Base-by-base conservation (phyloP, 1,140 invertebrate genomes). In the Epicauta chinensis region DNA sequence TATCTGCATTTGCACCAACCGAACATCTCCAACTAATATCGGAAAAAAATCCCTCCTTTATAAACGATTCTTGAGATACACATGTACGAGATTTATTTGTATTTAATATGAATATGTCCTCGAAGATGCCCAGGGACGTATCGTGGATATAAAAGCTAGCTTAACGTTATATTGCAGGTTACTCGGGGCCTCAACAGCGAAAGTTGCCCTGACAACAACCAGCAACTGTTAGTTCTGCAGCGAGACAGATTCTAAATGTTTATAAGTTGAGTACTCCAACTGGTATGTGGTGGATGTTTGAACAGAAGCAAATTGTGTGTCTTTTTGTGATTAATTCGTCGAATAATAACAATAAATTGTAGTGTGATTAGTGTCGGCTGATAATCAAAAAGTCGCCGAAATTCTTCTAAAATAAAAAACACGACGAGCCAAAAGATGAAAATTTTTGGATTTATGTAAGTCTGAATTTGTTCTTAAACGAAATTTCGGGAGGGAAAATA, bases 161-260 rank as follows among this genome's bases (percentile, higher is more conserved):
- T 37, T 40, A 43, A 44, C 56, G 37, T 46, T 50, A 40, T 34
- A 42, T 43, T 47, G 56, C 51, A 39, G 52, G 47, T 54, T 58
- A 58, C 51, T 58, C 40, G 51, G 47, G 52, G 48, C 49, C 48
- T 43, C 52, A 47, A 40, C 16, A 51, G 56, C 56, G 56, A 58
- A 58, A 58, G 56, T 58, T 58, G 56, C 53, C 56, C 56, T 48
- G 50, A 23, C 40, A 42, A 23, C 23, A 45, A 32, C 16, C 13
- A 17, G 16, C 14, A 16, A 31, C 31, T 36, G 17, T 35, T 35
- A 30, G 30, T 45, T 34, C 43, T 45, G 43, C 32, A 43, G 41
- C 15, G 23, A 23, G 23, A 23, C 23, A 23, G 23, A 7, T 7
- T 23, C n/a, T n/a, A n/a, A n/a, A 23, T 23, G 23, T 23, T 3